Evolutionary conservation across 2,888 invertebrate species (phyloP).

Genomic region (Lacanobia oleracea): DNA sequence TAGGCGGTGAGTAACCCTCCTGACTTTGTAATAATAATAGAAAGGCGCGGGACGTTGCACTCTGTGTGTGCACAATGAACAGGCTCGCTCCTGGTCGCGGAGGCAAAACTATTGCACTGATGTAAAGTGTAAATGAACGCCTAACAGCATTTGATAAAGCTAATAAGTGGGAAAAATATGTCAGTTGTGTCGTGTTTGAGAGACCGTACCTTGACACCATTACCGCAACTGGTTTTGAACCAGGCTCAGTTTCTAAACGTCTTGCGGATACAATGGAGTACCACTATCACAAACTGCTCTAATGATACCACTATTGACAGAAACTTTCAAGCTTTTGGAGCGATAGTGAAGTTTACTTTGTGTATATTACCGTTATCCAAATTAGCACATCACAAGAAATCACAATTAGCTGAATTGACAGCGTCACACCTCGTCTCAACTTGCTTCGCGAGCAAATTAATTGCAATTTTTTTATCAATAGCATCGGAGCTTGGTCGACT

Average conservation of each 20-base stretch:
- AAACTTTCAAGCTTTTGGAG: slow-evolving; percentile 2
- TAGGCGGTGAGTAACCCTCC: slow-evolving; percentile 1
- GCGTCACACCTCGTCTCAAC: slow-evolving; percentile 4
- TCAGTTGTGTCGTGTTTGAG: slow-evolving; percentile 38
- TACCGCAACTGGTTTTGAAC: slow-evolving; percentile 53
- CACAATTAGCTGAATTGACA: slow-evolving; percentile 29
- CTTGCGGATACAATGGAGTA: slow-evolving; percentile 49
- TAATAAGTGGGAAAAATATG: slow-evolving; percentile 37
- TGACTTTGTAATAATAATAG: slow-evolving; percentile 7
- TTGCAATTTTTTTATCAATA: slow-evolving; percentile 54
- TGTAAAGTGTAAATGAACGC: background rate
- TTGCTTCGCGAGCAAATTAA: slow-evolving; percentile 29
- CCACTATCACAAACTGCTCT: slow-evolving; percentile 7
- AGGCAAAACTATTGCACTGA: background rate
- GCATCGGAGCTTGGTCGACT: slow-evolving; percentile 37
- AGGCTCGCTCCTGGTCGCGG: background rate
- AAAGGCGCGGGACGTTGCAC: slow-evolving; percentile 23
- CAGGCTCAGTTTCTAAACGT: slow-evolving; percentile 48
- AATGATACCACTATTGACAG: background rate
- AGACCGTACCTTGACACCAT: slow-evolving; percentile 57
- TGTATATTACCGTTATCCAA: slow-evolving; percentile 14
- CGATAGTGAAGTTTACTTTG: background rate
- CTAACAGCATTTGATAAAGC: background rate
- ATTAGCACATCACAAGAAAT: slow-evolving; percentile 40
- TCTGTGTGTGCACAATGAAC: background rate